A percentile compares a stretch with the other conserved stretches of the same genome.
Conservation (phyloP, 2,888 invertebrate species). For the Petrolisthes cinctipes region DNA sequence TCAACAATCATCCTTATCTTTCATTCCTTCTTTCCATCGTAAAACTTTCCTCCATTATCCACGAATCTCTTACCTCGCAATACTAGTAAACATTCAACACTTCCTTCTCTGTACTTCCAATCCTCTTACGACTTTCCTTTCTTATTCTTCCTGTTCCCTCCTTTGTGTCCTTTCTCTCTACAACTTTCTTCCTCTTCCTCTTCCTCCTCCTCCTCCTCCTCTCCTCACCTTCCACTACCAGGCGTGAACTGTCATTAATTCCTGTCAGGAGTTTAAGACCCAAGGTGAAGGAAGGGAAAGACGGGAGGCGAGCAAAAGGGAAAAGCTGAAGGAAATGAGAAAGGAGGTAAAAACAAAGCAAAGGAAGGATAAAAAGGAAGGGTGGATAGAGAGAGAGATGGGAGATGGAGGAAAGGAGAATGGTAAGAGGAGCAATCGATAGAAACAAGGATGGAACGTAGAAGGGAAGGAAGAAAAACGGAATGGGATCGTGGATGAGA, state of each 20-base stretch:
- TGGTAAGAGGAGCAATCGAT: not conserved
- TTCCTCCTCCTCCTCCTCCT: not conserved
- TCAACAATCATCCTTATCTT: not conserved
- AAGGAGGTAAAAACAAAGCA: not conserved
- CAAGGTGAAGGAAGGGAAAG: not conserved
- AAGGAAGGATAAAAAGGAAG: not conserved
- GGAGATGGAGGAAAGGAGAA: not conserved
- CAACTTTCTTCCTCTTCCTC: not conserved
- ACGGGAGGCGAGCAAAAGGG: not conserved
- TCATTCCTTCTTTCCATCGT: not conserved
- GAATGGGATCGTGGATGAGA: too few species aligned
- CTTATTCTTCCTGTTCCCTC: not conserved
- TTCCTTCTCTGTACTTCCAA: not conserved
- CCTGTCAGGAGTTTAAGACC: constrained; percentile 24
- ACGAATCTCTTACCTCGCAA: not conserved
- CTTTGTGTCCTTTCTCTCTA: not conserved
- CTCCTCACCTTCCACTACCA: not conserved
- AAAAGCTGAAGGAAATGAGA: not conserved
- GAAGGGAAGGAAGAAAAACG: not conserved
- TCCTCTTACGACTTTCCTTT: not conserved
- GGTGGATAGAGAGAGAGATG: not conserved
- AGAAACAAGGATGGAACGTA: not conserved
- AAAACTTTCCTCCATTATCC: not conserved
- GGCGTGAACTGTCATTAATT: constrained; percentile 22
- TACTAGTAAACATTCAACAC: not conserved